Base-by-base conservation (phyloP, 2,113 vertebrate species). In the Sylvicapra grimmia region DNA sequence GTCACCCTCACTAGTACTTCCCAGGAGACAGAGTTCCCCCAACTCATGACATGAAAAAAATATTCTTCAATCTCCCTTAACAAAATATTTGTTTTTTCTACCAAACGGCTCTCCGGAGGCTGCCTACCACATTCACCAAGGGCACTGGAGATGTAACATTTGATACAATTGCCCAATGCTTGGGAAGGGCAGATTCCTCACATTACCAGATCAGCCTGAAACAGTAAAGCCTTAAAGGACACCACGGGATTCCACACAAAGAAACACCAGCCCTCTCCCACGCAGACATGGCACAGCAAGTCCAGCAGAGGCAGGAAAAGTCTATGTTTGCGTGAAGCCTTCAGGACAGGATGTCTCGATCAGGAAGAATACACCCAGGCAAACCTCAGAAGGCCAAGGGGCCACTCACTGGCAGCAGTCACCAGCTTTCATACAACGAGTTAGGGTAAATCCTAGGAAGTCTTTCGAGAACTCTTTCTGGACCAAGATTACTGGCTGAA, bases 271-370 rank as follows among this genome's bases (percentile, higher is more conserved):
- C 40, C 59, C 87, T 79, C 31, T 18, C 51, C 23, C n/a, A 44
- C 54, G 54, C 61, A 96, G 95, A 97, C 97, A 94, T 96, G 97
- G 97, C 95, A 92, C 36, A 80, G 92, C 56, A 80, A 8, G 29
- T 13, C 93, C 58, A 72, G 8, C 11, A 21, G 53, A 92, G 96
- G 94, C 97, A 98, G 98, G 97, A 94, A 97, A 98, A 98, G 96
- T 86, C 92, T n/a, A 92, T 21, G 33, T 56, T 84, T 93, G 40
- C 10, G 0, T 18, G 61, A 83, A 72, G 33, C 44, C 94, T 96
- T 91, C 96, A 4, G 53, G 86, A 92, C 83, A 92, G 89, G 89
- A 97, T 82, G 93, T 93, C 93, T 97, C 63, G 54, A 80, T 94
- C 93, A 95, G 97, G 93, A 97, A 94, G 86, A 86, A 86, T 27